phyloP scores from a whole-genome alignment of 2,888 invertebrate genomes.

The Eupeodes luniger region DNA sequence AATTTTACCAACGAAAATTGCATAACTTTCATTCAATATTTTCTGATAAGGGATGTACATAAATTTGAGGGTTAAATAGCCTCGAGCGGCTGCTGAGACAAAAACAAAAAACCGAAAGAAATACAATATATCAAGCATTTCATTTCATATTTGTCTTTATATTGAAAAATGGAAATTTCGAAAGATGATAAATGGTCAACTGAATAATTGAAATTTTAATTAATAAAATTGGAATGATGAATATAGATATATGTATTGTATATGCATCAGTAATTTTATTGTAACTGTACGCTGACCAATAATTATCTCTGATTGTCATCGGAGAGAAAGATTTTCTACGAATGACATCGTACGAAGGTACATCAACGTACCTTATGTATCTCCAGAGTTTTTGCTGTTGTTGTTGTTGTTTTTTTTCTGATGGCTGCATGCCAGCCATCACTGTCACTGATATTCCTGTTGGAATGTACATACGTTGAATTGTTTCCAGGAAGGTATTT shows the following conservation, averaged over 20 bases:
- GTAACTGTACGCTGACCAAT: background rate
- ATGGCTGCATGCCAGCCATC: background rate
- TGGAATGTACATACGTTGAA: background rate
- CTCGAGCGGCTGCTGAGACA: background rate
- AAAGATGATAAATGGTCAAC: conserved; percentile 8
- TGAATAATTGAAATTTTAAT: conserved; percentile 53
- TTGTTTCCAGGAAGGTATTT: background rate
- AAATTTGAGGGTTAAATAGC: background rate
- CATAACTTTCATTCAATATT: too few relatives aligned
- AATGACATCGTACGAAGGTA: background rate
- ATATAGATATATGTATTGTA: background rate
- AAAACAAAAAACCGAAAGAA: background rate
- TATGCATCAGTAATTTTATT: background rate
- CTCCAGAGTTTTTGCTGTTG: background rate
- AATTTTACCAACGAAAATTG: too few relatives aligned
- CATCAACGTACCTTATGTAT: background rate
- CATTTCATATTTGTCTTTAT: background rate
- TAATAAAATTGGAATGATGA: conserved; percentile 21
- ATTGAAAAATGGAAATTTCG: background rate
- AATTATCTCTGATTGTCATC: conserved; percentile 18
- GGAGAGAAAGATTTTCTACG: background rate
- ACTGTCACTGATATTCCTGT: background rate
- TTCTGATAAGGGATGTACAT: background rate
- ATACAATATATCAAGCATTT: background rate
- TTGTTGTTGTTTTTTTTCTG: too few relatives aligned